phyloP scores from a whole-genome alignment of 2,113 vertebrate genomes.

The human region GRCh38 chr18:31254001-31254500 shows the following conservation, averaged over 20 bases:
- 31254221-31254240: not conserved
- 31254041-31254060: not conserved
- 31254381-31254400: not conserved
- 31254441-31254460: not conserved
- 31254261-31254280: not conserved
- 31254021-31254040: not conserved
- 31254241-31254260: not conserved
- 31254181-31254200: not conserved
- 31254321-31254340: not conserved
- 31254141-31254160: not conserved
- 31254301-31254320: not conserved
- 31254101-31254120: not conserved
- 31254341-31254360: not conserved
- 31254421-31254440: not conserved
- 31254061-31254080: not conserved
- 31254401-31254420: not conserved
- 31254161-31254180: not conserved
- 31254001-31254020: not conserved
- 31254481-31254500: not conserved
- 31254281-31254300: not conserved
- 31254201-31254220: not conserved
- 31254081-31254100: not conserved
- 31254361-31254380: not conserved
- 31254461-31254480: not conserved
- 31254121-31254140: not conserved